Percentiles rank a stretch among this genome's conserved stretches.
Evolutionary conservation across 1,140 invertebrate species (phyloP).

Genomic region (Drosophila melanogaster): DNA sequence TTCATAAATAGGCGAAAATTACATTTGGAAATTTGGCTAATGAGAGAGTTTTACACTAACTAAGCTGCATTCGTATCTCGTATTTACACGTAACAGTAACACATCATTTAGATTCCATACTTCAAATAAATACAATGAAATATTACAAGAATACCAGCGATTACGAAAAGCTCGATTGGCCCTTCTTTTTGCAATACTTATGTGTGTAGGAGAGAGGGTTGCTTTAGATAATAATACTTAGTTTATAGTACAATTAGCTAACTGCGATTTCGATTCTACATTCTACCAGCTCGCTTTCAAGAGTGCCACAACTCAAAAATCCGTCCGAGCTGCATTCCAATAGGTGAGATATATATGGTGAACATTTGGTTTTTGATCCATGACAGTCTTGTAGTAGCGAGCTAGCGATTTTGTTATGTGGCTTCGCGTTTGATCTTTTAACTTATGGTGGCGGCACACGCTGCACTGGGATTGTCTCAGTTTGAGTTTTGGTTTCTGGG

Average conservation of each 20-base stretch:
- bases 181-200: slow-evolving; percentile 38
- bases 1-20: slow-evolving; percentile 45
- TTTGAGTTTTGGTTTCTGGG: slow-evolving; percentile 45
- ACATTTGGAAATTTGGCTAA: slow-evolving; percentile 75
- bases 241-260: slow-evolving; percentile 50
- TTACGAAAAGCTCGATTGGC: slow-evolving; percentile 50
- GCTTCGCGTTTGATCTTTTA: slow-evolving; percentile 21
- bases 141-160: slow-evolving; percentile 66
- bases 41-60: slow-evolving; percentile 67
- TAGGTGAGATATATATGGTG: neutral
- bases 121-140: slow-evolving; percentile 61
- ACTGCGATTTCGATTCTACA: slow-evolving; percentile 29
- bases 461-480: slow-evolving; percentile 80
- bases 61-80: slow-evolving; percentile 37
- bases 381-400: neutral
- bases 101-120: slow-evolving; percentile 57
- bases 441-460: slow-evolving; percentile 48
- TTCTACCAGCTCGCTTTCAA: slow-evolving; percentile 1
- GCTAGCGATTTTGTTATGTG: slow-evolving; percentile 10
- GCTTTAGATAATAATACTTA: slow-evolving; percentile 48
- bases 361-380: slow-evolving; percentile 1
- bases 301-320: neutral
- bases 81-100: slow-evolving; percentile 33
- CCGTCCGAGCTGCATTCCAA: neutral
- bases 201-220: slow-evolving; percentile 36